Conservation (phyloP, 2,888 invertebrate genomes). For the Sinotaia quadrata region DNA sequence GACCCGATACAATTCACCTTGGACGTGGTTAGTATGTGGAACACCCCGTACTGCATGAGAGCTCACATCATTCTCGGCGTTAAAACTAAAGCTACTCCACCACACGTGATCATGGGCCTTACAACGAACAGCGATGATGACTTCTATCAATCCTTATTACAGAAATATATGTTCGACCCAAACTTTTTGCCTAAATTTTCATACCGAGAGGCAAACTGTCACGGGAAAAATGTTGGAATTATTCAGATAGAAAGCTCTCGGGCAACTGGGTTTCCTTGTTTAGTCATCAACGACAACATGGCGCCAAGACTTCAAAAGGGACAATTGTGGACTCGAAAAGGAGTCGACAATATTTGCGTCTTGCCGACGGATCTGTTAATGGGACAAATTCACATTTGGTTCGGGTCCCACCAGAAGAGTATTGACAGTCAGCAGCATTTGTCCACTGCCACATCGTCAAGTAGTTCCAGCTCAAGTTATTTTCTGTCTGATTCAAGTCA, state of each 20-base stretch:
- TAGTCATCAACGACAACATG: slow-evolving; percentile 24
- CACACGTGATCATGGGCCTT: slow-evolving; percentile 25
- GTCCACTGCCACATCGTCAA: too few relatives aligned
- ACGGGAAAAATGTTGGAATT: slow-evolving; percentile 29
- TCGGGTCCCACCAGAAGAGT: not conserved
- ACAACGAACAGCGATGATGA: not conserved
- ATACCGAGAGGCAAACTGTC: slow-evolving; percentile 10
- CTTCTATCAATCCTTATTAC: slow-evolving; percentile 28
- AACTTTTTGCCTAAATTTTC: slow-evolving; percentile 31
- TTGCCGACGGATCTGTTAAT: slow-evolving; percentile 20
- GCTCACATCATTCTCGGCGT: slow-evolving; percentile 39
- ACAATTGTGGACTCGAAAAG: slow-evolving; percentile 37
- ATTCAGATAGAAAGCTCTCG: slow-evolving; percentile 32
- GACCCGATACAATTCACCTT: slow-evolving; percentile 25
- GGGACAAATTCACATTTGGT: slow-evolving; percentile 15
- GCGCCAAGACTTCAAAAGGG: slow-evolving; percentile 7
- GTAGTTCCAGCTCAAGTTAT: too few relatives aligned
- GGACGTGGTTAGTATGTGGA: slow-evolving; percentile 45
- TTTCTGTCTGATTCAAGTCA: too few relatives aligned
- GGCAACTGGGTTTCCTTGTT: slow-evolving; percentile 31
- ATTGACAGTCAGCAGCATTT: too few relatives aligned
- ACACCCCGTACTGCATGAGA: slow-evolving; percentile 37
- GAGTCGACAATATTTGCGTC: slow-evolving; percentile 25
- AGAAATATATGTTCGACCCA: slow-evolving; percentile 21
- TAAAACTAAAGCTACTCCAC: not conserved